These are phyloP conservation scores for Tipula vernalis DNA, from an alignment of 2,888 invertebrate species.

Conservation along the genomic window DNA sequence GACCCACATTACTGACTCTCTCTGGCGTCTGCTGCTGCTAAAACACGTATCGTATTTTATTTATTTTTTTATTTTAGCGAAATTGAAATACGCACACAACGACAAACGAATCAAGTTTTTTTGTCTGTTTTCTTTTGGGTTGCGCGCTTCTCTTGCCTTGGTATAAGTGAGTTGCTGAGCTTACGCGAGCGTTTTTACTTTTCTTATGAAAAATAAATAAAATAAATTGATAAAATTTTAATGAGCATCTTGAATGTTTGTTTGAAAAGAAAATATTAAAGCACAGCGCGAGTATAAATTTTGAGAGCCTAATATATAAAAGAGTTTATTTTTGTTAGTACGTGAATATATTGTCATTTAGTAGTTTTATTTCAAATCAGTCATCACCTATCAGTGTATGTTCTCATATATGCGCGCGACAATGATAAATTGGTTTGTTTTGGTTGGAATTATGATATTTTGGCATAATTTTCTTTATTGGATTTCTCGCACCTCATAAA, in stretches of 20 bases:
- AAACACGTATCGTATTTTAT: conserved; percentile 10
- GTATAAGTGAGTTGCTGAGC: background rate
- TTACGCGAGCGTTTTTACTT: background rate
- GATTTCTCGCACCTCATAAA: too few species aligned
- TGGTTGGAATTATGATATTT: too few species aligned
- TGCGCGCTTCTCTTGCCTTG: background rate
- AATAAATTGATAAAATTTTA: background rate
- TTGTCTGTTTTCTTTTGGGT: background rate
- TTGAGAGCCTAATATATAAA: background rate
- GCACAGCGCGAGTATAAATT: background rate
- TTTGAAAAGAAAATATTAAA: background rate
- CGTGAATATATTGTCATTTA: background rate
- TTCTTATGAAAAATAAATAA: background rate
- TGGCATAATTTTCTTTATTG: too few species aligned
- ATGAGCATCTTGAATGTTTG: background rate
- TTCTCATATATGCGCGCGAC: background rate
- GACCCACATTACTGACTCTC: conserved; percentile 34
- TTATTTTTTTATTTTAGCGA: conserved; percentile 6
- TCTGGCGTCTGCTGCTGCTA: conserved; percentile 26
- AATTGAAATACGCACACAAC: background rate
- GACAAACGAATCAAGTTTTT: background rate
- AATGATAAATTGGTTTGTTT: background rate
- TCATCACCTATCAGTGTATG: background rate
- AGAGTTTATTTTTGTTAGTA: background rate
- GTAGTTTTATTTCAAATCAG: background rate